A percentile compares a stretch with the other conserved stretches of the same genome.
These are phyloP conservation scores for Pygathrix nemaeus DNA, from an alignment of 2,113 vertebrate species.

Conservation along the genomic window DNA sequence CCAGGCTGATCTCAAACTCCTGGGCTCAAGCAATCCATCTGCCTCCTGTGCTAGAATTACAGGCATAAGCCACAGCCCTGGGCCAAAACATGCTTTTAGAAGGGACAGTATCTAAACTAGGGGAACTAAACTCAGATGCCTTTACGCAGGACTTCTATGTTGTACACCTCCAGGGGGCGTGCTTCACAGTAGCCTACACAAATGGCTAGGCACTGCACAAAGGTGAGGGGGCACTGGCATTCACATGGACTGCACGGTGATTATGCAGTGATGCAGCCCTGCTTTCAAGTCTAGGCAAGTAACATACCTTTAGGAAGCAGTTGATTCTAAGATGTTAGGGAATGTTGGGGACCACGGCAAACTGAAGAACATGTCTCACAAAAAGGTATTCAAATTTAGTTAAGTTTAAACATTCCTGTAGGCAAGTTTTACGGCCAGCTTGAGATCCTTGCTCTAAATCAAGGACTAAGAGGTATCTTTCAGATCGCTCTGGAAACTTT, in stretches of 20 bases:
- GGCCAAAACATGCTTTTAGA: not conserved
- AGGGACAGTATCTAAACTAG: not conserved
- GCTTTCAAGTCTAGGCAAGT: not conserved
- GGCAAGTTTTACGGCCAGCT: not conserved
- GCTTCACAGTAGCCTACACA: not conserved
- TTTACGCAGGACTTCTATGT: not conserved
- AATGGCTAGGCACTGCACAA: not conserved
- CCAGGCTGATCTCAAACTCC: too few species aligned
- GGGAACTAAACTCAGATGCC: not conserved
- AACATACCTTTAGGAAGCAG: not conserved
- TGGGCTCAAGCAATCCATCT: too few species aligned
- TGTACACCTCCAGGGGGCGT: rapidly evolving
- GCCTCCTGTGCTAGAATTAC: too few species aligned
- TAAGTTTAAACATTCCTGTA: not conserved
- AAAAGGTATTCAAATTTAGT: not conserved
- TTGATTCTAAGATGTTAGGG: not conserved
- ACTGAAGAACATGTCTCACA: not conserved
- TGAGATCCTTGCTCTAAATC: not conserved
- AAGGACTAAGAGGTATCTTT: not conserved
- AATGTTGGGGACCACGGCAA: not conserved
- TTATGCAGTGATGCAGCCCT: not conserved
- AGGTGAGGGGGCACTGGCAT: rapidly evolving
- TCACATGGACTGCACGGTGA: not conserved
- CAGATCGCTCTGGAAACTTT: not conserved
- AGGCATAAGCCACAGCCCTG: too few species aligned